A percentile compares a stretch with the other conserved stretches of the same genome.
Conservation (phyloP, 2,113 vertebrate species). For the Prolemur simus region DNA sequence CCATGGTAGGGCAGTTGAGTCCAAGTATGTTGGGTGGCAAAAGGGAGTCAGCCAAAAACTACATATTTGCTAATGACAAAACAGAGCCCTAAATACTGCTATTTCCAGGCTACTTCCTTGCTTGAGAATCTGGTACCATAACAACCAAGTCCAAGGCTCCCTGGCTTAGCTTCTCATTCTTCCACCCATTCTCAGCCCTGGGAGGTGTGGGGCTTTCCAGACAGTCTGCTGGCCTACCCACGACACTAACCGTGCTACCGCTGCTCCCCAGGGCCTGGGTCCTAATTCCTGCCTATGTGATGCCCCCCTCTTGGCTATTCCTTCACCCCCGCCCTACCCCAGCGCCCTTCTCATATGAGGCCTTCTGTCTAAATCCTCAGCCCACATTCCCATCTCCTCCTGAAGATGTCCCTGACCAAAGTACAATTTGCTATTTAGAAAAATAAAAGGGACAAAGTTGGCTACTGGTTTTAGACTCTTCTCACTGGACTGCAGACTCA, state of each 20-base stretch:
- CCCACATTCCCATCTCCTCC: neutral
- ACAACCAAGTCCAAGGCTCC: neutral
- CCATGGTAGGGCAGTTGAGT: neutral
- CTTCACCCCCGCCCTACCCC: neutral
- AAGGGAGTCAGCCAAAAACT: neutral
- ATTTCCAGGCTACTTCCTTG: neutral
- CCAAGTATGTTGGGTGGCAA: neutral
- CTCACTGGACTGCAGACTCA: neutral
- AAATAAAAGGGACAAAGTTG: neutral
- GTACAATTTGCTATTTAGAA: neutral
- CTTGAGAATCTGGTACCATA: neutral
- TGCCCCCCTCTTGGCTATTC: neutral
- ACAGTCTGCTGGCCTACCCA: neutral
- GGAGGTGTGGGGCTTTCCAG: neutral
- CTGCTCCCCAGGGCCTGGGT: neutral
- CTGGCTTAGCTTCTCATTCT: neutral
- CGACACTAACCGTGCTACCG: fast-evolving
- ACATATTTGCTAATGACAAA: neutral
- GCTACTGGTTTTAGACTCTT: neutral
- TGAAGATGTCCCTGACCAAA: neutral
- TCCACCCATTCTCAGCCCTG: neutral
- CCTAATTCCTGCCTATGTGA: neutral
- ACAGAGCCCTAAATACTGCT: neutral
- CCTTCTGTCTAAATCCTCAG: neutral
- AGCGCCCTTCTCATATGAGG: neutral